Evolutionary conservation across 2,888 invertebrate species (phyloP), one percentile per base, ranked within the genome.

Genomic region (Volucella zonaria): DNA sequence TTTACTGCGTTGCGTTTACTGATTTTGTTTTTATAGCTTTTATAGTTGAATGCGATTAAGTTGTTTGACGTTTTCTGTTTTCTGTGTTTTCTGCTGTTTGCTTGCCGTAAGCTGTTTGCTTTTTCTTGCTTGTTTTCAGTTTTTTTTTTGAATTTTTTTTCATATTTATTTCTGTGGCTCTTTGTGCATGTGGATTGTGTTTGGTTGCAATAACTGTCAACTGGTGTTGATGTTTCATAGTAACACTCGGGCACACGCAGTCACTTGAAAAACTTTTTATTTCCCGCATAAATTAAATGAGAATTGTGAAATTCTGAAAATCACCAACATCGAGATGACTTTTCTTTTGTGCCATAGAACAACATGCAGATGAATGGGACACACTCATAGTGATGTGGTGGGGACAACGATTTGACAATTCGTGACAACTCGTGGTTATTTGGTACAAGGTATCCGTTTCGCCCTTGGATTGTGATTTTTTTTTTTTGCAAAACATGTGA

Each of bases 221-320:
- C 31, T 52, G 31, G 31, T 6, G 31, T 31, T 31, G 31, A 6
- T 31, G 31, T 8, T 62, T 38, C 8, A 45, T 40, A 43, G 40
- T 59, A 43, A 43, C 8, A 59, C 15, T 31, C 38, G 42, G 15
- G 3, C n/a, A 14, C 6, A n/a, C 42, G 31, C 42, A 56, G 10
- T 64, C 54, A 62, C 56, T 64, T 64, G 78, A 58, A 71, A 78
- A 78, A 71, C 58, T 43, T 31, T 38, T 23, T 15, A 51, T 71
- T 62, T 71, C n/a, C 31, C 31, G 71, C 40, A 78, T 78, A 78
- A 66, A 78, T 78, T 71, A 71, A 66, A 11, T 43, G 31, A 31
- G 6, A 31, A 31, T 31, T 31, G 6, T 6, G 18, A 40, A 64
- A 78, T 78, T 49, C 54, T 43, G 43, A 62, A 56, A 58, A 58